phyloP scores from a whole-genome alignment of 1,140 invertebrate genomes.

The Tigriopus japonicus region DNA sequence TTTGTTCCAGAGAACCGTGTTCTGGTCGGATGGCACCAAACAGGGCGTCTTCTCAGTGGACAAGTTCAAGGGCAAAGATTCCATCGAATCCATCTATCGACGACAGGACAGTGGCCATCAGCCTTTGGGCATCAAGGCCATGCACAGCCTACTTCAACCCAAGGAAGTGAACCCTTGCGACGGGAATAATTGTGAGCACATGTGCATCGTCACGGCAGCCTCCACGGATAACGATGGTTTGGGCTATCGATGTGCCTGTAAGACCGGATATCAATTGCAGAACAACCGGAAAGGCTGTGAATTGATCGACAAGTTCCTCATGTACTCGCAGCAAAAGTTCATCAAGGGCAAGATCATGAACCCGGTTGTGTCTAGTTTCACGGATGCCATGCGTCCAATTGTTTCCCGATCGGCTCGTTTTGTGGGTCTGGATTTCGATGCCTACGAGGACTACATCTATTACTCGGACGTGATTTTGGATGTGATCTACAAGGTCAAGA shows the following conservation, averaged over 20 bases:
- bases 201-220: slow-evolving; percentile 75
- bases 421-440: slow-evolving; percentile 91
- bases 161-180: slow-evolving; percentile 64
- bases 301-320: slow-evolving; percentile 64
- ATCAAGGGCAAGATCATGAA: slow-evolving; percentile 84
- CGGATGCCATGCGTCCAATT: slow-evolving; percentile 76
- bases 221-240: slow-evolving; percentile 45
- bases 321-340: slow-evolving; percentile 92
- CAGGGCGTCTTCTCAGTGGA: slow-evolving; percentile 80
- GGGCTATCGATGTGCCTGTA: slow-evolving; percentile 81
- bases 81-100: slow-evolving; percentile 50
- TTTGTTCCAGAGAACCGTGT: slow-evolving; percentile 74
- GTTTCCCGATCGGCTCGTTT: slow-evolving; percentile 50
- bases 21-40: slow-evolving; percentile 88
- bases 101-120: slow-evolving; percentile 36
- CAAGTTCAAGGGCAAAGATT: slow-evolving; percentile 54
- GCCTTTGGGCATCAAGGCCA: slow-evolving; percentile 59
- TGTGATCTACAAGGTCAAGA: slow-evolving; percentile 60
- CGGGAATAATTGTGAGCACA: slow-evolving; percentile 75
- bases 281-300: background rate
- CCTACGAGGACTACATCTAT: slow-evolving; percentile 75
- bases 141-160: slow-evolving; percentile 56
- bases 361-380: slow-evolving; percentile 70
- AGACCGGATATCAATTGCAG: slow-evolving; percentile 62
- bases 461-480: slow-evolving; percentile 93